Evolutionary conservation across 2,888 invertebrate genomes (phyloP).

Genomic region (Lobophora halterata): DNA sequence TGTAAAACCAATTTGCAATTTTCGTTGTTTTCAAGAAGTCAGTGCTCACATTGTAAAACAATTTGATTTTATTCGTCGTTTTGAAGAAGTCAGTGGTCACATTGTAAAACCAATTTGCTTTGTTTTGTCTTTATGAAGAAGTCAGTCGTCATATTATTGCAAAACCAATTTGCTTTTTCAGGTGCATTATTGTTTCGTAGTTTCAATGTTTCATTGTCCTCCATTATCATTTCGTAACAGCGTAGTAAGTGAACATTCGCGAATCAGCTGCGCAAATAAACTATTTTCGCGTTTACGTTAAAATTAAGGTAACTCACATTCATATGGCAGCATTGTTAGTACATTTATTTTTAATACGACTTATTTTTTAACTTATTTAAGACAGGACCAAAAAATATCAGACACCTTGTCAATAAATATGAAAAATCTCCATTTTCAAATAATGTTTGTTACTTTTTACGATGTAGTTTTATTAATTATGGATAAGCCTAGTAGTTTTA

Average conservation of each 20-base stretch:
- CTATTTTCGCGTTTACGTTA: not conserved
- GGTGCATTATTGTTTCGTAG: slow-evolving; percentile 9
- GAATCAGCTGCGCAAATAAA: slow-evolving; percentile 11
- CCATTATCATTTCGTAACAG: slow-evolving; percentile 6
- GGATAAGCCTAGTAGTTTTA: too few species aligned
- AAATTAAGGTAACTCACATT: not conserved
- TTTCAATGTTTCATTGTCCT: slow-evolving; percentile 7
- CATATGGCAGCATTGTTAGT: not conserved
- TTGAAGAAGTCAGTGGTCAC: too few species aligned
- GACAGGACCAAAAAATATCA: slow-evolving; percentile 9
- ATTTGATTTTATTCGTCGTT: too few species aligned
- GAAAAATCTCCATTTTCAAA: too few species aligned
- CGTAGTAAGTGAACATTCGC: slow-evolving; percentile 1
- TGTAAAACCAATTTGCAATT: too few species aligned
- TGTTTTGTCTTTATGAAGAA: too few species aligned
- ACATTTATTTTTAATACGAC: not conserved
- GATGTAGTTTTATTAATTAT: too few species aligned
- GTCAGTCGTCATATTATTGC: slow-evolving; percentile 3
- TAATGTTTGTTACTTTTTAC: too few species aligned
- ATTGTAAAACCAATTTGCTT: too few species aligned
- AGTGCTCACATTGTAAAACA: too few species aligned
- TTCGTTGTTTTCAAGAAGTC: too few species aligned
- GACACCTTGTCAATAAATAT: too few species aligned
- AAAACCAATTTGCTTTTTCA: slow-evolving; percentile 6
- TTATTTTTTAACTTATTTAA: not conserved